Conservation (phyloP, 1,140 invertebrate genomes). For the Nylanderia fulva region DNA sequence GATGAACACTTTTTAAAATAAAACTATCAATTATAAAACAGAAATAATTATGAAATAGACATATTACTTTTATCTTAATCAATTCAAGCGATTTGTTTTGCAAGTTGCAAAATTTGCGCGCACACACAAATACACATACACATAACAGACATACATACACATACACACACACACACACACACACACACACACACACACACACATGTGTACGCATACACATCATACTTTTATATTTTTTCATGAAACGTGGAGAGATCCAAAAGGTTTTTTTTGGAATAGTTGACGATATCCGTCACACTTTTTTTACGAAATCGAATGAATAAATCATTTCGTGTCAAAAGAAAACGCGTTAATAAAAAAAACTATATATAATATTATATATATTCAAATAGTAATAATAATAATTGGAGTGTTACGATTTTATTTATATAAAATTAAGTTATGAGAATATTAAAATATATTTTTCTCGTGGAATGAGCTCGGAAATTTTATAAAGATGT, state of each 20-base stretch:
- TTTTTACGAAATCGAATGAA: conserved; percentile 14
- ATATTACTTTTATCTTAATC: conserved; percentile 4
- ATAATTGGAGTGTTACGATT: conserved; percentile 7
- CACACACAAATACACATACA: background rate
- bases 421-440: conserved; percentile 28
- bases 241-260: background rate
- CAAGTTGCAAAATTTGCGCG: background rate
- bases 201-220: background rate
- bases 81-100: conserved; percentile 6
- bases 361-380: background rate
- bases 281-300: background rate
- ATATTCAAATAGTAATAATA: background rate
- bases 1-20: conserved; percentile 20
- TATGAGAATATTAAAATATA: conserved; percentile 23
- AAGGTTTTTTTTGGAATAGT: background rate
- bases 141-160: background rate
- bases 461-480: background rate
- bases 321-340: background rate
- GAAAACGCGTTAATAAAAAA: background rate
- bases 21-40: background rate
- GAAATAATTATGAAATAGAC: conserved; percentile 9
- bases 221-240: background rate
- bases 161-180: background rate
- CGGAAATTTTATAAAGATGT: conserved; percentile 58
- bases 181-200: background rate